Conservation (phyloP, 2,797 vertebrate genomes). For the Pogoniulus pusillus region DNA sequence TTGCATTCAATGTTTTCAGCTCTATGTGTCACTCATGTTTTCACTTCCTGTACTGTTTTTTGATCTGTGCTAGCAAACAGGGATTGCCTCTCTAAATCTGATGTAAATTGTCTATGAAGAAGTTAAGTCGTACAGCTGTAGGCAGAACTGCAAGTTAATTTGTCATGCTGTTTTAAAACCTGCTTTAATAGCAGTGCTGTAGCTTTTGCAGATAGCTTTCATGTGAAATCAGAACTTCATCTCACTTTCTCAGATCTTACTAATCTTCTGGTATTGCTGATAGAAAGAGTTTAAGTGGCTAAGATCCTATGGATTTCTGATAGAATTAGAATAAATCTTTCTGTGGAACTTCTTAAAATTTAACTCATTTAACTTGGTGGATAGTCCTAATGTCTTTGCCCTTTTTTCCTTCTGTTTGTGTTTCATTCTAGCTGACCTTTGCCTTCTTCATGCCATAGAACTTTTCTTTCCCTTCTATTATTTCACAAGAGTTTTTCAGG, state of each 20-base stretch:
- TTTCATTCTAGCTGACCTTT: not conserved
- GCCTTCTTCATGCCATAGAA: fast-evolving
- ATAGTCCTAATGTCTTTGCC: fast-evolving
- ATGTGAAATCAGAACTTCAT: not conserved
- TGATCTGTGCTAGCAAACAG: conserved; percentile 28
- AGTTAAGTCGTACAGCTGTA: not conserved
- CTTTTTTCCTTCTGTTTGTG: too few species aligned
- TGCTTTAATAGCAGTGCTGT: not conserved
- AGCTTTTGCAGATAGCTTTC: not conserved
- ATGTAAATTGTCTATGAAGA: conserved; percentile 8
- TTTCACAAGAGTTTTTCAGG: not conserved
- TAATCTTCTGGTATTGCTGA: not conserved
- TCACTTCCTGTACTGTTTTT: not conserved
- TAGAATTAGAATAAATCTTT: not conserved
- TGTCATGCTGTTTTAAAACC: not conserved
- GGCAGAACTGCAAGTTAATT: not conserved
- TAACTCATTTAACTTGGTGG: not conserved
- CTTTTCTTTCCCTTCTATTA: fast-evolving
- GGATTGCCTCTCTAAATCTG: not conserved
- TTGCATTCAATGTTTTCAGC: not conserved
- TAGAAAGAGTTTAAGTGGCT: not conserved
- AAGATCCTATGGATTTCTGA: not conserved
- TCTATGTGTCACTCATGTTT: not conserved
- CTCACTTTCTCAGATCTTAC: not conserved
- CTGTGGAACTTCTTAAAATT: not conserved